Base-by-base conservation (phyloP, 2,113 vertebrate genomes). In the Pogona vitticeps region DNA sequence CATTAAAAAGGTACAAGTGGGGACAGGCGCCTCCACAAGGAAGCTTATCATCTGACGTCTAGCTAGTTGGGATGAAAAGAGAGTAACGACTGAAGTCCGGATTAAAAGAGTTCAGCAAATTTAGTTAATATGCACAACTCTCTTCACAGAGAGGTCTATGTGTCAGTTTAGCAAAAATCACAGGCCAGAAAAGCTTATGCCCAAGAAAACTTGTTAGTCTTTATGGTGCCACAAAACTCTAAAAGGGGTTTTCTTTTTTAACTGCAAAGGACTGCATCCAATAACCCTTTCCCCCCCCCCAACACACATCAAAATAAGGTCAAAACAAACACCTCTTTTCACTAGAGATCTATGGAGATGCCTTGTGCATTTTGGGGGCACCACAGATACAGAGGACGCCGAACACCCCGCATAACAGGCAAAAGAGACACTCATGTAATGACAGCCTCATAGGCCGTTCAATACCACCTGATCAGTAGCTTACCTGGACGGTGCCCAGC, bases 401-500 rank as follows among this genome's bases (percentile, higher is more conserved):
- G 7, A 13, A 26, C 56, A 73, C 26, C 23, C 23, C 28, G 23
- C 63, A 5, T 65, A 10, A 52, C 46, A 52, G 46, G 46, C 46
- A 10, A 21, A 23, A 40, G 26, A 21, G 23, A 42, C 42, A 40
- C 23, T 1, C 3, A 6, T n/a, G 21, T 13, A 75, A 58, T 1
- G 1, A 28, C 28, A 26, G 15, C 5, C 28, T 33, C 20, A 38
- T 17, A 13, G n/a, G 8, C 3, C 33, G 12, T 8, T 9, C 59
- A 38, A 6, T 15, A 36, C 33, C 18, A 79, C 70, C 61, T 7
- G 14, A 81, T 0, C 4, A 65, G 38, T 0, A 76, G 33, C 89
- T 90, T 88, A 97, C 97, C 96, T 98, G 97, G 46, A 94, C 96
- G 2, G 88, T 93, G 70, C 94, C 94, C 38, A 98, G 95, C n/a